Percentiles rank a stretch among this genome's conserved stretches.
These are phyloP conservation scores for Augochlorella aurata DNA, from an alignment of 2,888 invertebrate species.

Conservation along the genomic window DNA sequence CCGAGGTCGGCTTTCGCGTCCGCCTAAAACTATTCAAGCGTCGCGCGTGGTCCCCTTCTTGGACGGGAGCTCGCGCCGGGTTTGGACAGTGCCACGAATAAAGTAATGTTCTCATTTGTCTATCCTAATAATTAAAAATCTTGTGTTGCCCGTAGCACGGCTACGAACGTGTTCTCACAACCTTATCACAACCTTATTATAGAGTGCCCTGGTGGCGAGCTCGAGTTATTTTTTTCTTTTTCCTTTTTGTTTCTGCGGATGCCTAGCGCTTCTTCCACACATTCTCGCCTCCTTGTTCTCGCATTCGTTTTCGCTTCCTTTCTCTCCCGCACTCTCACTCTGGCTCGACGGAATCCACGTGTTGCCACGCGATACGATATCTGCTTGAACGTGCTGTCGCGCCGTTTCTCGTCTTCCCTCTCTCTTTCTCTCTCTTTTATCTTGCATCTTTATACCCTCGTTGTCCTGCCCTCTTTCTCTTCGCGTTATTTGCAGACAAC, in stretches of 20 bases:
- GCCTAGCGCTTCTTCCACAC: constrained; percentile 4
- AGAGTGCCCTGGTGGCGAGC: constrained; percentile 75
- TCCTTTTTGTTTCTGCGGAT: constrained; percentile 17
- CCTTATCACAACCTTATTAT: constrained; percentile 82
- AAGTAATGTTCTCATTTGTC: constrained; percentile 55
- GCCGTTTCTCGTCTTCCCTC: not conserved
- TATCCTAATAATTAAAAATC: constrained; percentile 73
- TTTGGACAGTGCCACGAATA: constrained; percentile 58
- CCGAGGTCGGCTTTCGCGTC: constrained; percentile 37
- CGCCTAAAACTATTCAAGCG: constrained; percentile 45
- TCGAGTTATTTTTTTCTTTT: constrained; percentile 57
- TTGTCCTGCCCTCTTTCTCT: constrained; percentile 2
- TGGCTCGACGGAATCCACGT: not conserved
- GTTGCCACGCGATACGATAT: constrained; percentile 15
- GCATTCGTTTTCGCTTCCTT: not conserved
- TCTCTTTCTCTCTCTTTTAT: not conserved
- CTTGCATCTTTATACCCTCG: not conserved
- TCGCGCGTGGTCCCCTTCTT: constrained; percentile 41
- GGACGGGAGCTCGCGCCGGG: constrained; percentile 57
- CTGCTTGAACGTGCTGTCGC: not conserved
- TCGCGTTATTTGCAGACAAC: constrained; percentile 22
- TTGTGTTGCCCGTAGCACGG: constrained; percentile 77
- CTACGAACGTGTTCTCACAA: constrained; percentile 80
- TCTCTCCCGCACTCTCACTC: not conserved
- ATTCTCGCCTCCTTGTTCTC: not conserved